Evolutionary conservation across 2,797 vertebrate genomes (phyloP).

Genomic region (Neopelma chrysocephalum): DNA sequence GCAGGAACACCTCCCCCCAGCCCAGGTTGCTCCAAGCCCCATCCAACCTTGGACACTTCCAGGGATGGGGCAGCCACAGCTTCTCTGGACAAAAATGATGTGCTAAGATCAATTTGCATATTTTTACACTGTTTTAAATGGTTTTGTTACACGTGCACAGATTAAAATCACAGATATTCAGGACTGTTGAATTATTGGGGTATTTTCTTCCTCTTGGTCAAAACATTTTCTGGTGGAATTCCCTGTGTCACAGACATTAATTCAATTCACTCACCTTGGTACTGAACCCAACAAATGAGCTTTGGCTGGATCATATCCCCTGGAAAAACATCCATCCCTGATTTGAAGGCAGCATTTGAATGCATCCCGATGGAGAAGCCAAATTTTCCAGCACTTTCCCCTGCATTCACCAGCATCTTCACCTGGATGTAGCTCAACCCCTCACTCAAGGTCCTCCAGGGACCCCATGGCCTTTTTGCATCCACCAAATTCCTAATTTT

Average conservation of each 20-base stretch:
- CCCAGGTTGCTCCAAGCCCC: background rate
- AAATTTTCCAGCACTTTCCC: background rate
- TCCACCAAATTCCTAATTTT: background rate
- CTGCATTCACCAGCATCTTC: background rate
- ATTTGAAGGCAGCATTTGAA: fast-evolving
- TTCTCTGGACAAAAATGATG: background rate
- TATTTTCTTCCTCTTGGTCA: background rate
- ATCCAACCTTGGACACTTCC: background rate
- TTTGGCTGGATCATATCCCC: background rate
- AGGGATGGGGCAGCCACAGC: background rate
- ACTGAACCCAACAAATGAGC: background rate
- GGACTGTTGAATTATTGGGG: background rate
- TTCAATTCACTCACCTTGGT: background rate
- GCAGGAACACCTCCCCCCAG: background rate
- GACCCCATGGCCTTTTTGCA: background rate
- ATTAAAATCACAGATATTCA: background rate
- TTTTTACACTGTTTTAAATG: background rate
- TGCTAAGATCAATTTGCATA: background rate
- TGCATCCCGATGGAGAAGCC: background rate
- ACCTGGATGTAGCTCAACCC: background rate
- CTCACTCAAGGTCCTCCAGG: background rate
- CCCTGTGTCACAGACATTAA: background rate
- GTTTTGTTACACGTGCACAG: fast-evolving
- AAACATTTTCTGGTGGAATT: background rate
- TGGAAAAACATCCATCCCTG: background rate